Conservation (phyloP, 2,797 vertebrate species). For the Euphonia xanthogaster region DNA sequence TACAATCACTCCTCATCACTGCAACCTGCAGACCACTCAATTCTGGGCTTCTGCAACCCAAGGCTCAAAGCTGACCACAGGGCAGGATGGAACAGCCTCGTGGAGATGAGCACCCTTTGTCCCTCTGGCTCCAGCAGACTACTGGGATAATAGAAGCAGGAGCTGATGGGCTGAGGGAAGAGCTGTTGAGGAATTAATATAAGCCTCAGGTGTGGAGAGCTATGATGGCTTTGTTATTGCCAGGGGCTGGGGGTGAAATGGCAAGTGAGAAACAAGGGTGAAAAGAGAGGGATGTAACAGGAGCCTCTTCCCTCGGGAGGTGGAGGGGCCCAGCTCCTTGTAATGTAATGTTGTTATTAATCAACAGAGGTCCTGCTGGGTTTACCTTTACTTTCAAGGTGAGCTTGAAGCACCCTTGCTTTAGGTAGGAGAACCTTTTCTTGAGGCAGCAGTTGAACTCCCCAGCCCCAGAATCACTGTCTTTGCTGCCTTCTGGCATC, state of each 20-base stretch:
- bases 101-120: background rate
- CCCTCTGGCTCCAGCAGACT: background rate
- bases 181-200: background rate
- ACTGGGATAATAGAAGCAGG: background rate
- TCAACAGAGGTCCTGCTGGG: background rate
- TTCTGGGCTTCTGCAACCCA: background rate
- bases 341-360: background rate
- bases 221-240: background rate
- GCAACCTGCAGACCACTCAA: fast-evolving
- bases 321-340: background rate
- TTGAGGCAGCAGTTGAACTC: background rate
- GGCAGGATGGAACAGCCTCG: background rate
- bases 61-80: background rate
- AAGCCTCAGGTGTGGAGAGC: background rate
- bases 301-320: background rate
- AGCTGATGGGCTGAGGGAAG: background rate
- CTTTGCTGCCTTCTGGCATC: background rate
- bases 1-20: background rate
- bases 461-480: background rate
- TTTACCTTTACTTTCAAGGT: background rate
- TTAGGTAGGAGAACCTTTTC: background rate
- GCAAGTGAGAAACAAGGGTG: background rate
- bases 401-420: background rate
- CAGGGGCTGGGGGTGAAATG: fast-evolving
- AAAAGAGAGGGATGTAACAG: background rate